phyloP scores from a whole-genome alignment of 2,888 invertebrate species.

The Caenorhabditis japonica region DNA sequence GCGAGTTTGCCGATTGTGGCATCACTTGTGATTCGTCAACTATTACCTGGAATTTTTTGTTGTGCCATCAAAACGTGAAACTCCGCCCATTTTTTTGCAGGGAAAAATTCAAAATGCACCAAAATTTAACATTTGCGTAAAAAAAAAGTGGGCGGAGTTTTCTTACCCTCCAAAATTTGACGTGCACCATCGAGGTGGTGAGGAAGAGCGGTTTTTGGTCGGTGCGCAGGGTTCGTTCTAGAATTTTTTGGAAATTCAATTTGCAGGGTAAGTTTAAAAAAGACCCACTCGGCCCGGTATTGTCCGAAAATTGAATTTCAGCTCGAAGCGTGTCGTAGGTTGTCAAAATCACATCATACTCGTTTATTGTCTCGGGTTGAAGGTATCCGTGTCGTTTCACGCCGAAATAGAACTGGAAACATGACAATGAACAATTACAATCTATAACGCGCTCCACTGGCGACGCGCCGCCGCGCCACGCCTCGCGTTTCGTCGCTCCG shows the following conservation, averaged over 20 bases:
- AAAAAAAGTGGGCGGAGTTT: not conserved
- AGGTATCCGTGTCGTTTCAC: constrained; percentile 57
- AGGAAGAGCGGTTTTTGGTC: not conserved
- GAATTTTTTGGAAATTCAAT: not conserved
- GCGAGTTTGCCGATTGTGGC: constrained; percentile 81
- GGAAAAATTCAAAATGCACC: not conserved
- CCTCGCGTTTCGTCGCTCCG: too few species aligned
- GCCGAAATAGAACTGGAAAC: constrained; percentile 61
- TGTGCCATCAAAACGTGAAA: too few species aligned
- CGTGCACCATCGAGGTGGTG: constrained; percentile 83
- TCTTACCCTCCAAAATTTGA: constrained; percentile 86
- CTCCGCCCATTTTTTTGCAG: too few species aligned
- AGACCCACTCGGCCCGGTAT: not conserved
- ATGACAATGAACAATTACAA: too few species aligned
- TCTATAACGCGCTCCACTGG: too few species aligned
- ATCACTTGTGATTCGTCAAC: constrained; percentile 87
- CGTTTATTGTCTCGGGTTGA: constrained; percentile 80
- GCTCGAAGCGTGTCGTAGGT: constrained; percentile 83
- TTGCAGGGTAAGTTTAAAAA: not conserved
- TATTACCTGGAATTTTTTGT: constrained; percentile 59
- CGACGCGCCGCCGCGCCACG: too few species aligned
- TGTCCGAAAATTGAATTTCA: constrained; percentile 82
- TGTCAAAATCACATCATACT: constrained; percentile 84
- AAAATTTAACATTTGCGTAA: not conserved
- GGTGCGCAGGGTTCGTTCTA: constrained; percentile 1